These are phyloP conservation scores for Trematomus bernacchii DNA, from an alignment of 2,797 vertebrate genomes.

Conservation along the genomic window DNA sequence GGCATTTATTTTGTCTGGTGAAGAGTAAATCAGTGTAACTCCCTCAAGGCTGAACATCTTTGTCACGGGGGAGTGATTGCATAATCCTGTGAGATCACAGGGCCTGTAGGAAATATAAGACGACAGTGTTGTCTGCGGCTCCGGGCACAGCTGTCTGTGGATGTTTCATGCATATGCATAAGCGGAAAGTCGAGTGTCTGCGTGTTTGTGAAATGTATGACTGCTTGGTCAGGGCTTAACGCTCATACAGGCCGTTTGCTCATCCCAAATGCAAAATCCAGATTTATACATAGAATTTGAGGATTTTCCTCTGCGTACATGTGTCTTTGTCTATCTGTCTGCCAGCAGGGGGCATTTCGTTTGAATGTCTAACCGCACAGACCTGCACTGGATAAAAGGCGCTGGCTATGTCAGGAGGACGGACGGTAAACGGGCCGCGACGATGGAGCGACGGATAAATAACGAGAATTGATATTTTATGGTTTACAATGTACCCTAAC, in stretches of 20 bases:
- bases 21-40: conserved; percentile 69
- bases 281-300: conserved; percentile 44
- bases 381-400: conserved; percentile 60
- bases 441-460: conserved; percentile 10
- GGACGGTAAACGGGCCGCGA: conserved; percentile 34
- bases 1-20: conserved; percentile 72
- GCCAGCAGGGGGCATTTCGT: conserved; percentile 79
- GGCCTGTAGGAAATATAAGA: conserved; percentile 79
- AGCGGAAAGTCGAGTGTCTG: conserved; percentile 29
- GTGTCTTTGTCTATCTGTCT: conserved; percentile 68
- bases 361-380: conserved; percentile 55
- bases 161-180: conserved; percentile 63
- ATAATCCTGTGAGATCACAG: conserved; percentile 79
- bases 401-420: conserved; percentile 58
- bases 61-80: conserved; percentile 78
- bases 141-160: conserved; percentile 69
- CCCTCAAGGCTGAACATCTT: conserved; percentile 73
- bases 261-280: conserved; percentile 32
- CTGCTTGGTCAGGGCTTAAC: conserved; percentile 33
- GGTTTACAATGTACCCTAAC: conserved; percentile 30
- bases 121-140: conserved; percentile 71
- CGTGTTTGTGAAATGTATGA: conserved; percentile 34
- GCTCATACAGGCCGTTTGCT: conserved; percentile 22
- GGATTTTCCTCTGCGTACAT: conserved; percentile 48
- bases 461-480: not conserved